These are phyloP conservation scores for Pseudomyrmex flavicornis DNA, from an alignment of 1,140 invertebrate genomes.

Conservation along the genomic window DNA sequence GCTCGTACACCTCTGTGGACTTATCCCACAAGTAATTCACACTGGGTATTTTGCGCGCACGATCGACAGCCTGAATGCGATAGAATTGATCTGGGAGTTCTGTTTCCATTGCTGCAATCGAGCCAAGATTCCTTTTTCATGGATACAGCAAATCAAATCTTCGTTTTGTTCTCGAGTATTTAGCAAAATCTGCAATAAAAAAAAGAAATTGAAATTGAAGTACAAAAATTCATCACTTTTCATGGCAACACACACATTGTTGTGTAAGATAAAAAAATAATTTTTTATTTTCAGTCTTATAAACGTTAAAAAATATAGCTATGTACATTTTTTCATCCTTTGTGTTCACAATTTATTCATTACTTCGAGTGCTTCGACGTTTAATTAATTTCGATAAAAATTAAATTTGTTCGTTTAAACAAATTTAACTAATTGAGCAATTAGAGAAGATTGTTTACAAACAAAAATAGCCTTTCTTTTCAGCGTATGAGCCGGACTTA, in stretches of 20 bases:
- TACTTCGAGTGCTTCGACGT: not conserved
- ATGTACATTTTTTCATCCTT: not conserved
- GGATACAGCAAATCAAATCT: conserved; percentile 17
- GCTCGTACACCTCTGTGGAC: conserved; percentile 76
- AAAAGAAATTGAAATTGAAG: not conserved
- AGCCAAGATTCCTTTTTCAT: conserved; percentile 29
- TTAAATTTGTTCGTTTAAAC: not conserved
- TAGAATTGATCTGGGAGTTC: conserved; percentile 69
- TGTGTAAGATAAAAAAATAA: too few relatives aligned
- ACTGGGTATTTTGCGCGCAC: conserved; percentile 77
- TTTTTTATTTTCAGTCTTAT: too few relatives aligned
- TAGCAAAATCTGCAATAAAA: conserved; percentile 7
- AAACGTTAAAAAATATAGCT: not conserved
- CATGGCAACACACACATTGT: too few relatives aligned
- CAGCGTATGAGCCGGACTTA: too few relatives aligned
- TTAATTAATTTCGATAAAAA: not conserved
- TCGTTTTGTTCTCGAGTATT: not conserved
- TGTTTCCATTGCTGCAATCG: conserved; percentile 64
- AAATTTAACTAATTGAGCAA: not conserved
- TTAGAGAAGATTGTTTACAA: not conserved
- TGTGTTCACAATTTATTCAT: not conserved
- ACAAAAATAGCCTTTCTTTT: not conserved
- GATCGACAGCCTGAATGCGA: conserved; percentile 76
- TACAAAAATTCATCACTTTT: not conserved
- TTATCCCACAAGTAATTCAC: conserved; percentile 80